phyloP scores from a whole-genome alignment of 2,797 vertebrate genomes.

The Rhabdophis nuchalis region DNA sequence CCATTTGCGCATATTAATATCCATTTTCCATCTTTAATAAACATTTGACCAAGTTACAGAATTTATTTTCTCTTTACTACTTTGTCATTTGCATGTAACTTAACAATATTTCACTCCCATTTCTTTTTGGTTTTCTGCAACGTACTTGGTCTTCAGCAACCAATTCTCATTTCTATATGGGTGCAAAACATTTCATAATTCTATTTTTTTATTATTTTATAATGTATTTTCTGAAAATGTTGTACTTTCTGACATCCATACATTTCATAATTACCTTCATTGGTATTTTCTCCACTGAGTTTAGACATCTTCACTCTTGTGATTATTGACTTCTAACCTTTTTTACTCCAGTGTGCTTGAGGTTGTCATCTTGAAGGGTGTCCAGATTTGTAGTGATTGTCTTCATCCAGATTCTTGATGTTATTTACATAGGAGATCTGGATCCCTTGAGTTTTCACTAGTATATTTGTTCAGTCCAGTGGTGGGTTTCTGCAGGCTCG shows the following conservation, averaged over 20 bases:
- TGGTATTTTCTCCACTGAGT: too few relatives aligned
- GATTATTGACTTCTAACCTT: too few relatives aligned
- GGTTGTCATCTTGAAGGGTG: too few relatives aligned
- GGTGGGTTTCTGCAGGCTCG: too few relatives aligned
- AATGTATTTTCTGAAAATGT: neutral
- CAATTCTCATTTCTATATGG: neutral
- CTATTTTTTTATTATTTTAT: neutral
- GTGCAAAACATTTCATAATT: neutral
- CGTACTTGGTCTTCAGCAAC: neutral
- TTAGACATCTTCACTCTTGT: too few relatives aligned
- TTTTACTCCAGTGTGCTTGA: too few relatives aligned
- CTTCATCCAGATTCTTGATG: too few relatives aligned
- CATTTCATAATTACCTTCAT: neutral
- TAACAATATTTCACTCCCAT: neutral
- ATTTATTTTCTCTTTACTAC: neutral
- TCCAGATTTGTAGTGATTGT: too few relatives aligned
- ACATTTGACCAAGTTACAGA: neutral
- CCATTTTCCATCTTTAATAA: neutral
- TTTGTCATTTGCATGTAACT: neutral
- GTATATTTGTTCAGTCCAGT: too few relatives aligned
- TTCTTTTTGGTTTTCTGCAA: neutral
- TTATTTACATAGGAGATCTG: too few relatives aligned
- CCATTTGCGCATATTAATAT: neutral
- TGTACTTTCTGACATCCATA: neutral
- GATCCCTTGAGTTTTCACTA: too few relatives aligned